A percentile compares a stretch with the other conserved stretches of the same genome.
Conservation (phyloP, 2,797 vertebrate genomes). For the Mionectes olivaceus region DNA sequence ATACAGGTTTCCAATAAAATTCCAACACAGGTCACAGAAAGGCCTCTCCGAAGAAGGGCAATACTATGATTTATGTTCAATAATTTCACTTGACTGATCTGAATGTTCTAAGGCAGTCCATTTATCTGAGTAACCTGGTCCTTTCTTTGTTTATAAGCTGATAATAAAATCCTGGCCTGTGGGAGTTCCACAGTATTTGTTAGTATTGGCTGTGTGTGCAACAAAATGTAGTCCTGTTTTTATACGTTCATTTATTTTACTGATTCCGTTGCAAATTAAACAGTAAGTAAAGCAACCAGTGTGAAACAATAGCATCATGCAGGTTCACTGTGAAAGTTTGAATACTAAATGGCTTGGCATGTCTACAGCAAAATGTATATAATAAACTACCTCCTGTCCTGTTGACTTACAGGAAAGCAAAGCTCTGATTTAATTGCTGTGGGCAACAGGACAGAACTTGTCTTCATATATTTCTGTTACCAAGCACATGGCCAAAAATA, state of each 20-base stretch:
- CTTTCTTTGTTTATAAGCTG: neutral
- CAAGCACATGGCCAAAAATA: neutral
- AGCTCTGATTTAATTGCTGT: neutral
- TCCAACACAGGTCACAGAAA: neutral
- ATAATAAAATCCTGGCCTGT: neutral
- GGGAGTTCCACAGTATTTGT: neutral
- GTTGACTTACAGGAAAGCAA: neutral
- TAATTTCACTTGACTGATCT: neutral
- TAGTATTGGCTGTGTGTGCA: neutral
- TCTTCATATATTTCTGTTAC: neutral
- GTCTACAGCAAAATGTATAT: neutral
- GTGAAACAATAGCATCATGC: neutral
- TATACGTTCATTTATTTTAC: neutral
- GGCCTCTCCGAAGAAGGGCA: neutral
- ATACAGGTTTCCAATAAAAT: neutral
- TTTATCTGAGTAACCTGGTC: neutral
- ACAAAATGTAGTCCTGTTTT: neutral
- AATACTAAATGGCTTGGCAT: neutral
- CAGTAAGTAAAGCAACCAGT: neutral
- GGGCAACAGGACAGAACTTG: neutral
- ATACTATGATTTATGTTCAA: rapidly evolving
- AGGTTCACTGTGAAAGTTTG: neutral
- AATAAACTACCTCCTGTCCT: neutral
- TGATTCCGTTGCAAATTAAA: neutral
- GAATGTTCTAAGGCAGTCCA: neutral